Evolutionary conservation across 2,888 invertebrate genomes (phyloP), one percentile per base, ranked within the genome.

Genomic region (Sinodicranocentrus sp.): DNA sequence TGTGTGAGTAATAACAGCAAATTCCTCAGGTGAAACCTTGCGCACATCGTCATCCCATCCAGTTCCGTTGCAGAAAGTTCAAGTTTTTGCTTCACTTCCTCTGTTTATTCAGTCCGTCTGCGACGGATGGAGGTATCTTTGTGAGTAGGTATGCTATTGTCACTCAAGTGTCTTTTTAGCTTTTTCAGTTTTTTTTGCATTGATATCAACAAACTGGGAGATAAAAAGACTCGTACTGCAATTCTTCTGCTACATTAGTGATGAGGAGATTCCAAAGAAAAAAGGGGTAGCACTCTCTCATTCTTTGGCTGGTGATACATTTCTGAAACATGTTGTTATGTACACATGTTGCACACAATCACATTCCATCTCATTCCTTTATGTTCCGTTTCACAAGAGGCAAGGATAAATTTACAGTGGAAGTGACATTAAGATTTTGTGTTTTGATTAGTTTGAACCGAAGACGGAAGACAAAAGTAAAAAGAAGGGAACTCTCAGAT

Each of bases 391-490:
- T 43, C 44, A 67, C n/a, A n/a, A n/a, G 23, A 48, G 48, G 15
- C 25, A 39, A 43, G 23, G 15, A 21, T 28, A 79, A 44, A 73
- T 67, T 67, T 72, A 75, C 10, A 67, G 82, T 73, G 75, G 61
- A 75, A 82, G 76, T 71, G 71, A 76, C 70, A 82, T 71, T 65
- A 75, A 71, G 82, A 82, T 76, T 63, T 26, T 25, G 19, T 73
- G 61, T 33, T 82, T 75, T 76, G 82, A 82, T 82, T 76, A 82
- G 76, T 82, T 67, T 71, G 19, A 76, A 76, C 75, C 70, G 71
- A 82, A 82, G 82, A 65, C 75, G 76, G 82, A 82, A 82, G 82
- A 82, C 59, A 63, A 82, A 68, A 73, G 70, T 68, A 75, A 75
- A 75, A 82, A 68, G 70, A 75, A 48, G 75, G 72, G 61, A 82